phyloP scores from a whole-genome alignment of 2,113 vertebrate species.

The Muntiacus reevesi region DNA sequence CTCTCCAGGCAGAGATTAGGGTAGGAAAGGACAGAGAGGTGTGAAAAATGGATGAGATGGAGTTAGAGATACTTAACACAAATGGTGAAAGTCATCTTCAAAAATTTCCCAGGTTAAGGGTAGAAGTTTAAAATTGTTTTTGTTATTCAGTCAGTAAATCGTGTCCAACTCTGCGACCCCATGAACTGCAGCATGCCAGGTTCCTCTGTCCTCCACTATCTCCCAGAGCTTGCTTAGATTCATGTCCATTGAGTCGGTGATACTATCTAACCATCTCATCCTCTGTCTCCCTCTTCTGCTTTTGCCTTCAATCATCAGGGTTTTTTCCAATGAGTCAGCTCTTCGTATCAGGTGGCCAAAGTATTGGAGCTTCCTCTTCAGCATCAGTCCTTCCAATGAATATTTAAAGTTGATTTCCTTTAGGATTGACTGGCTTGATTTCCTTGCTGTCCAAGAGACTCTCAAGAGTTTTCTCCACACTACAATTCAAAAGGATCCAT shows the following conservation, averaged over 20 bases:
- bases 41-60: not conserved
- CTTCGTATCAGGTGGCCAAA: not conserved
- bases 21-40: not conserved
- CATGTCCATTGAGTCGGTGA: not conserved
- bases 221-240: not conserved
- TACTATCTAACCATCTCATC: not conserved
- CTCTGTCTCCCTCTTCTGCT: not conserved
- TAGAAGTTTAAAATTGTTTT: not conserved
- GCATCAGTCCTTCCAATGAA: not conserved
- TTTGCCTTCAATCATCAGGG: not conserved
- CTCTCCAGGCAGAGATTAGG: not conserved
- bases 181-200: not conserved
- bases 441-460: not conserved
- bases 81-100: not conserved
- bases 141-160: not conserved
- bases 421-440: not conserved
- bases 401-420: not conserved
- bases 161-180: not conserved
- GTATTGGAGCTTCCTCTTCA: not conserved
- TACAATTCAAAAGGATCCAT: not conserved
- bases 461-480: not conserved
- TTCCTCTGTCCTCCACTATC: not conserved
- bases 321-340: not conserved
- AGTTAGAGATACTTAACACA: not conserved
- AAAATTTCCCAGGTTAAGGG: not conserved